A percentile compares a stretch with the other conserved stretches of the same genome.
phyloP scores from a whole-genome alignment of 2,797 vertebrate genomes.

The Anguilla pacifica region DNA sequence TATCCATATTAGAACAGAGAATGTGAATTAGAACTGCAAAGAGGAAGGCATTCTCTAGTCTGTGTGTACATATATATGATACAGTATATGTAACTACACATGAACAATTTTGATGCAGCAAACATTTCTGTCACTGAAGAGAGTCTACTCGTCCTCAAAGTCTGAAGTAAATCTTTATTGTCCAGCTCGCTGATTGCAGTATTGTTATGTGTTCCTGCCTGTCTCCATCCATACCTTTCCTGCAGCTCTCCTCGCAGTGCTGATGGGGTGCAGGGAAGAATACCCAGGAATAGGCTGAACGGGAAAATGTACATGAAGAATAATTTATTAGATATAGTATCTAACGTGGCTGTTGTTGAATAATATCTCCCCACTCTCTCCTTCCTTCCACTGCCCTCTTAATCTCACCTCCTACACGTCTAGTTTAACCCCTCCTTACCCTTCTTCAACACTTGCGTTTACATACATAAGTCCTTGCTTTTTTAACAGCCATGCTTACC shows the following conservation, averaged over 20 bases:
- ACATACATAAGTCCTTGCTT: neutral
- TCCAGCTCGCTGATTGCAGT: neutral
- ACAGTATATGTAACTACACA: too few relatives aligned
- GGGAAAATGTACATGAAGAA: slow-evolving; percentile 16
- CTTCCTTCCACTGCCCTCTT: neutral
- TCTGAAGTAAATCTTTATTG: neutral
- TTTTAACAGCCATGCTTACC: slow-evolving; percentile 44
- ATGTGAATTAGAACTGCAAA: neutral
- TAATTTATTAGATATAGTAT: neutral
- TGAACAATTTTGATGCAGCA: too few relatives aligned
- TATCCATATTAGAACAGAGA: neutral
- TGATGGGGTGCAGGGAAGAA: slow-evolving; percentile 60
- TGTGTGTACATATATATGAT: too few relatives aligned
- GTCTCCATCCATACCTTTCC: slow-evolving; percentile 59
- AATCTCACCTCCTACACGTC: neutral
- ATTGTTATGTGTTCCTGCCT: neutral
- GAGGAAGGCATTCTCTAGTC: too few relatives aligned
- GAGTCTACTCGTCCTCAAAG: neutral
- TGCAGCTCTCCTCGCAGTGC: slow-evolving; percentile 57
- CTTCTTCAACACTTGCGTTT: neutral
- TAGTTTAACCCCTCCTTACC: neutral
- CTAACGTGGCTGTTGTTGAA: neutral
- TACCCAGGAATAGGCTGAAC: slow-evolving; percentile 60
- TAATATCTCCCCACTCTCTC: neutral
- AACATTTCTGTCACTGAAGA: neutral